Base-by-base conservation (phyloP, 2,113 vertebrate species). In the Rana temporaria region DNA sequence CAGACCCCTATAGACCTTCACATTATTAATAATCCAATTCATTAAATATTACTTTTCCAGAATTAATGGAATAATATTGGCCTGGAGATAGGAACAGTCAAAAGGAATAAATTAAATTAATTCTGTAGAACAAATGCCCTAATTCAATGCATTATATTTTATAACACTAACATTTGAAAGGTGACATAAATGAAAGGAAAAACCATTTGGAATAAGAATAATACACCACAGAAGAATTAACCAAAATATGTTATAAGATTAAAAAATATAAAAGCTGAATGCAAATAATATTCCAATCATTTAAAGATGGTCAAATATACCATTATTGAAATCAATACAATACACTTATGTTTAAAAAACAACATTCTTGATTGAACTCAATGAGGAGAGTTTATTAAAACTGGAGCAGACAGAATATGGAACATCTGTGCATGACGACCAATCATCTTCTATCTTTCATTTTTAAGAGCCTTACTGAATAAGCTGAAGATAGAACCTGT, bases 1-100 rank as follows among this genome's bases (percentile, higher is more conserved):
- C 94, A 95, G 94, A 95, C 94, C 94, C 94, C 94, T 91, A 89
- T 90, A 95, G 94, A 96, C 95, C 93, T 90, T 92, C 92, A 92
- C 91, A 91, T 95, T 95, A 96, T 96, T 97, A 97, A 97, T 96
- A 96, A 94, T 94, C 92, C 94, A 94, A 95, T 97, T 98, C 94
- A 96, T 97, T 97, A 97, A 98, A 96, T 97, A 97, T 97, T 95
- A 95, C 96, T 96, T 94, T 95, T 96, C 96, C 96, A 95, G 96
- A 95, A 96, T 94, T 92, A 94, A 94, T 95, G 95, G 95, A 95
- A 95, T 97, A 98, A 97, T 96, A 96, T 96, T 95, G 94, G 95
- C 96, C 95, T 93, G 95, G 89, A 98, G 95, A 97, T 94, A 95
- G 94, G 92, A 94, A 93, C 92, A 94, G 93, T 93, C 94, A 95